Evolutionary conservation across 2,888 invertebrate genomes (phyloP).

Genomic region (Andrena bucephala): DNA sequence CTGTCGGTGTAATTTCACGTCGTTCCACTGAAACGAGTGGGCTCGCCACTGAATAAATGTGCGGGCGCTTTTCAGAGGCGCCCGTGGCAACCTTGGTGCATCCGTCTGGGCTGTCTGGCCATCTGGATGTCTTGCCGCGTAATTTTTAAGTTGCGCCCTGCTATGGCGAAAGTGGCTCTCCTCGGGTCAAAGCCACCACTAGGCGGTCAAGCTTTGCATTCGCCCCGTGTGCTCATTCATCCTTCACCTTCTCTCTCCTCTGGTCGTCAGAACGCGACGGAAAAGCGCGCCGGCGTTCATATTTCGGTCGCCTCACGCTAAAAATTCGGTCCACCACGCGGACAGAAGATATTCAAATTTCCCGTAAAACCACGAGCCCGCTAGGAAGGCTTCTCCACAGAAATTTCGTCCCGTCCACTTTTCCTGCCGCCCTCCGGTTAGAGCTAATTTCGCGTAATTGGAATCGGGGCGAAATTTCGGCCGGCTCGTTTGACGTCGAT

Average conservation of each 20-base stretch:
- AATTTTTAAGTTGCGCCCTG: constrained; percentile 19
- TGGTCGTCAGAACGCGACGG: not conserved
- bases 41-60: constrained; percentile 19
- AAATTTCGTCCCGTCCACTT: not conserved
- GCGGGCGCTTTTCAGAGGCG: not conserved
- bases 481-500: not conserved
- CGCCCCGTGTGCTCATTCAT: not conserved
- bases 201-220: constrained; percentile 32
- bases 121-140: constrained; percentile 19
- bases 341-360: constrained; percentile 22
- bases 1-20: constrained; percentile 23
- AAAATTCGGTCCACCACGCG: not conserved
- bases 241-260: not conserved
- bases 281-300: constrained; percentile 28
- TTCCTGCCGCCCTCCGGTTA: not conserved
- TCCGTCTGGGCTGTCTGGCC: constrained; percentile 14
- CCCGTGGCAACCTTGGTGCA: not conserved
- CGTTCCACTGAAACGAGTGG: constrained; percentile 22
- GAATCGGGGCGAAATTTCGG: not conserved
- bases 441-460: constrained; percentile 15
- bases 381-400: constrained; percentile 1
- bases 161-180: not conserved
- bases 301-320: not conserved
- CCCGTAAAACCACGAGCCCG: not conserved
- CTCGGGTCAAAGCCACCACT: constrained; percentile 10